Evolutionary conservation across 1,140 invertebrate species (phyloP).

Genomic region (Brachionus calyciflorus): DNA sequence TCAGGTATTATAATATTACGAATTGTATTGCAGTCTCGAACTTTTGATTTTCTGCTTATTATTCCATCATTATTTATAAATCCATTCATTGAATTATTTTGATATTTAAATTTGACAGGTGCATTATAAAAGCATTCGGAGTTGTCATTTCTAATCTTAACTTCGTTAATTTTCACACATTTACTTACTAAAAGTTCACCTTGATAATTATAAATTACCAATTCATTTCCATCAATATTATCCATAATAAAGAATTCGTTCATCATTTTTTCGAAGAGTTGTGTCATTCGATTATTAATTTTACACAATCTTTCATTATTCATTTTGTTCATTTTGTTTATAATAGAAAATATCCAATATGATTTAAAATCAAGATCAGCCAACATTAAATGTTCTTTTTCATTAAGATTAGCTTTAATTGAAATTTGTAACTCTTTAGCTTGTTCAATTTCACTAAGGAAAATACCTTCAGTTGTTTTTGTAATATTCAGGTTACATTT

Average conservation of each 20-base stretch:
- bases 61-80: no score
- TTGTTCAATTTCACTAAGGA: neutral
- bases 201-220: neutral
- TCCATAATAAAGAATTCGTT: slow-evolving; percentile 13
- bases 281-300: neutral
- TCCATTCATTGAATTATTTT: no score
- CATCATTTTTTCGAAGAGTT: neutral
- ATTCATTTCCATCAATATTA: neutral
- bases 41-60: no score
- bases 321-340: slow-evolving; percentile 5
- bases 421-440: neutral
- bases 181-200: neutral
- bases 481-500: neutral
- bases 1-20: no score
- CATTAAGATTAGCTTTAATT: neutral
- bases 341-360: slow-evolving; percentile 7
- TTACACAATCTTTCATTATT: neutral
- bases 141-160: no score
- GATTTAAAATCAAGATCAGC: slow-evolving; percentile 16
- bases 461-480: slow-evolving; percentile 11
- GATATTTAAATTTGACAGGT: no score
- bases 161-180: neutral
- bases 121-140: no score
- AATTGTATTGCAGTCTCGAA: no score
- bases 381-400: slow-evolving; percentile 1